Percentiles rank a stretch among this genome's conserved stretches.
Evolutionary conservation across 2,888 invertebrate genomes (phyloP).

Genomic region (Melitaea athalia): DNA sequence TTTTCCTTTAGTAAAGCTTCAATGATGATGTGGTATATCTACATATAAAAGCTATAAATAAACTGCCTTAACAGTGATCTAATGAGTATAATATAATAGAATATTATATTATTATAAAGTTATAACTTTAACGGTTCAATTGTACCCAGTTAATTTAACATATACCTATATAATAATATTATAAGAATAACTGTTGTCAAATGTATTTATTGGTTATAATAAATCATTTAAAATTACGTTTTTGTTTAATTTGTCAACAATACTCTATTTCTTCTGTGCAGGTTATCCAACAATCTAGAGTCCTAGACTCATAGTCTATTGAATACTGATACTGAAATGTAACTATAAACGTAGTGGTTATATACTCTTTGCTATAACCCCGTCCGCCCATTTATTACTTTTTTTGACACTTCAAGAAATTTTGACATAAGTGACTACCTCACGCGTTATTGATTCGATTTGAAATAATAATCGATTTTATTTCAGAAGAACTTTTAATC

Average conservation of each 20-base stretch:
- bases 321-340: no score
- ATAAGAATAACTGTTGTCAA: slow-evolving; percentile 76
- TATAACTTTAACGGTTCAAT: slow-evolving; percentile 36
- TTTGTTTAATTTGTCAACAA: slow-evolving; percentile 7
- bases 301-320: no score
- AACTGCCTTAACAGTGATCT: slow-evolving; percentile 60
- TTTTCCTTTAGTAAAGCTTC: slow-evolving; percentile 9
- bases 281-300: no score
- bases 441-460: no score
- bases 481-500: no score
- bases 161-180: slow-evolving; percentile 56
- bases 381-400: no score
- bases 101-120: slow-evolving; percentile 39
- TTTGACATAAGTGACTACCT: no score
- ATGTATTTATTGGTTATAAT: slow-evolving; percentile 81
- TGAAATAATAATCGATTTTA: no score
- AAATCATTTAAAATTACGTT: slow-evolving; percentile 62
- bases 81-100: slow-evolving; percentile 35
- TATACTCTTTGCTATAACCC: no score
- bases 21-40: slow-evolving; percentile 20
- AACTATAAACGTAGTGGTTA: no score
- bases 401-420: no score
- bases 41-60: slow-evolving; percentile 21
- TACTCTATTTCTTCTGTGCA: no score
- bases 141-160: slow-evolving; percentile 54